Base-by-base conservation (phyloP, 2,888 invertebrate species). In the Aporophyla nigra region DNA sequence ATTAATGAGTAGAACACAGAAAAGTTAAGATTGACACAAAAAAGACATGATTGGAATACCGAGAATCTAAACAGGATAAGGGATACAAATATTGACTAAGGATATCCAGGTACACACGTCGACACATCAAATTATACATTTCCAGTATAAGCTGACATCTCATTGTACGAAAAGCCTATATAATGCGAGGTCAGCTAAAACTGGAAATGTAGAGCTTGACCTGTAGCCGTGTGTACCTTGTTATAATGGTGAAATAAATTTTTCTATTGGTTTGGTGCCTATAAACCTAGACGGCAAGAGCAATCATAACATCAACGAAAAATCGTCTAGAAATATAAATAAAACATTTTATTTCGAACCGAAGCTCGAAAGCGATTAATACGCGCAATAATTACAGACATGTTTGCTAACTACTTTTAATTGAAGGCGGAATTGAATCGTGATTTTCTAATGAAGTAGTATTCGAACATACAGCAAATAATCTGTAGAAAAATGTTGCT, bases 331-430 rank as follows among this genome's bases (percentile, higher is more conserved):
- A 59, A 78, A 83, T 82, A 86, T 86, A 85, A 86, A 86, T 85
- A 86, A 89, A 87, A 82, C 46, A 81, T 85, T 83, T 82, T 74
- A 78, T 84, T 84, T 81, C 73, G 79, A 85, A 86, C 63, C 76
- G 49, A 87, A 87, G 74, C 78, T 86, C 82, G 86, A 88, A 89
- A 88, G 87, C 88, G 80, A 90, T 90, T 91, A 90, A 88, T 90
- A 85, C 78, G 83, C 76, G 79, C 73, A 84, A 83, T 92, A 92
- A 93, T 93, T 93, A 92, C 83, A 85, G 78, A 82, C 82, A 88
- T 90, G 84, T 92, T 90, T 87, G 90, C 89, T 91, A 92, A 91
- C 89, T 89, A 88, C 88, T 87, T 86, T 86, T 89, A 88, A 88
- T 88, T 88, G 89, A 89, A 85, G 89, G 86, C 86, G 88, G 86